Evolutionary conservation across 37 sponge, comb jelly and placozoan species (phyloP), one percentile per base, ranked within the genome.

Genomic region (Bolinopsis microptera): DNA sequence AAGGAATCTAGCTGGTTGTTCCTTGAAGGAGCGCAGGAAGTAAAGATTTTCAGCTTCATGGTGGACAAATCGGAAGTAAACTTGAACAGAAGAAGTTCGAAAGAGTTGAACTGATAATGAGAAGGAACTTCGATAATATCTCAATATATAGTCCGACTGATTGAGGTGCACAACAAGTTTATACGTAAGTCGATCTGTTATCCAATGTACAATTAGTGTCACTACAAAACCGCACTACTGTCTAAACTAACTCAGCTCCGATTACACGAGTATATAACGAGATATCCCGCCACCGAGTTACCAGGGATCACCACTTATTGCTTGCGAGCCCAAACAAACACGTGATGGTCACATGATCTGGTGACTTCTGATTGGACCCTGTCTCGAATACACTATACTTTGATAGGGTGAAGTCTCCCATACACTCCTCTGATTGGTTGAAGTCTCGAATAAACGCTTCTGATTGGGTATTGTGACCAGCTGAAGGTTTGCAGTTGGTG

Each of bases 351-450:
- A 48, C 61, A 48, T 48, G 61, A 48, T 48, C 61, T 48, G 61
- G 61, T 48, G 74, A 28, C 74, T 5, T 26, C 28, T 70, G 74
- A 70, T 70, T 70, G 74, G 74, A 70, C 30, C n/a, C n/a, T n/a
- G n/a, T n/a, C n/a, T n/a, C n/a, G n/a, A n/a, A n/a, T n/a, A n/a
- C n/a, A n/a, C n/a, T n/a, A n/a, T n/a, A n/a, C n/a, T n/a, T n/a
- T n/a, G n/a, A n/a, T n/a, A n/a, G n/a, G n/a, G n/a, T n/a, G 30
- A 32, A 16, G 36, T 22, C 80, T 18, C 36, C 21, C 28, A 77
- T 77, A 13, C 36, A 5, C 80, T 1, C 80, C 3, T 35, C 80
- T 77, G 80, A 77, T 77, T 77, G 80, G 80, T 16, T 77, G 35
- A 32, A 34, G 80, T 77, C 80, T 28, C 80, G 21, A 32, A 35